Conservation (phyloP, 2,797 vertebrate genomes). For the Pangasius larnaudii region DNA sequence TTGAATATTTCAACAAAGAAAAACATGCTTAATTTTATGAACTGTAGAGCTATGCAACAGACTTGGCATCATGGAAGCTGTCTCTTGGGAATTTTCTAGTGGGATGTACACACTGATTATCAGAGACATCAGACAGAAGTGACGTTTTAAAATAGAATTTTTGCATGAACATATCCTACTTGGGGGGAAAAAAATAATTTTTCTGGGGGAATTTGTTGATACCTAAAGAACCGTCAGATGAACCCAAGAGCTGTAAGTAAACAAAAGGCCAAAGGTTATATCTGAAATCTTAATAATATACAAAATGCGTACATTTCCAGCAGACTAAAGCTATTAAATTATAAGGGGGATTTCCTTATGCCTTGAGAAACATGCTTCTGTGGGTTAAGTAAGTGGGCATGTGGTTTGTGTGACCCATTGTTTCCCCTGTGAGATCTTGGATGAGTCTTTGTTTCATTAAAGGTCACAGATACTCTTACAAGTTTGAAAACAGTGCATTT, state of each 20-base stretch:
- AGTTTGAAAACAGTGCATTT: neutral
- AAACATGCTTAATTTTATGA: neutral
- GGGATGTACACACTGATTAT: neutral
- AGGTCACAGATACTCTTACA: neutral
- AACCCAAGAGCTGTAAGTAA: neutral
- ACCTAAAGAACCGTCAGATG: neutral
- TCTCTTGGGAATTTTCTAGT: neutral
- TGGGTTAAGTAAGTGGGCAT: neutral
- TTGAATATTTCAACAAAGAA: neutral
- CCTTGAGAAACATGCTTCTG: neutral
- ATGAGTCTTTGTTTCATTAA: neutral
- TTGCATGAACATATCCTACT: neutral
- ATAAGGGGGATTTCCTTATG: constrained; percentile 8
- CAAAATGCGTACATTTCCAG: neutral
- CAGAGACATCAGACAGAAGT: neutral
- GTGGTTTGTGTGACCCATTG: neutral
- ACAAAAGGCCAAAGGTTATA: neutral
- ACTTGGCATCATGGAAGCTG: neutral
- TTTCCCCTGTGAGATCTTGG: neutral
- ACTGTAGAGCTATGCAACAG: neutral
- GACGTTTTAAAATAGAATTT: neutral
- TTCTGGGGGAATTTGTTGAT: neutral
- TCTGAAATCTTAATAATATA: neutral
- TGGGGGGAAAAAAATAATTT: neutral
- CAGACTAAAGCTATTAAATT: neutral